Evolutionary conservation across 2,888 invertebrate species (phyloP).

Genomic region (Cantharis rufa): DNA sequence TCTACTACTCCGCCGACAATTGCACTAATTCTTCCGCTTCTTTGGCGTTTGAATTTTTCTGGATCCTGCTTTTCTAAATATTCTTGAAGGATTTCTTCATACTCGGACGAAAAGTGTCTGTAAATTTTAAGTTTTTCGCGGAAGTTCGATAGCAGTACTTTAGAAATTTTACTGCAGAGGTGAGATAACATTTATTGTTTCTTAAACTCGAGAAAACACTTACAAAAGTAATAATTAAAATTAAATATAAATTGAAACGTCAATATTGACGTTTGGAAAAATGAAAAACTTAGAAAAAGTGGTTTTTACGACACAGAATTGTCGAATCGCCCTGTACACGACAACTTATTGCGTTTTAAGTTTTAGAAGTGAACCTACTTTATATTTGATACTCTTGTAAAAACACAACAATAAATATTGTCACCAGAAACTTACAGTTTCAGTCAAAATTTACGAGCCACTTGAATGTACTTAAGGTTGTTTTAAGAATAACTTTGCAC

Average conservation of each 20-base stretch:
- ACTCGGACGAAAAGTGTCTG: not conserved
- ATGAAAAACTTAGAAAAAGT: not conserved
- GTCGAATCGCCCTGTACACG: not conserved
- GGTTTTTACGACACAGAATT: not conserved
- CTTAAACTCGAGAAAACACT: not conserved
- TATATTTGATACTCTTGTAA: not conserved
- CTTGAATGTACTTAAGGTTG: conserved; percentile 9
- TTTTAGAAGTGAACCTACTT: not conserved
- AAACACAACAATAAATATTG: conserved; percentile 2
- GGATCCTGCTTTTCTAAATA: not conserved
- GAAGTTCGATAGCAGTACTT: not conserved
- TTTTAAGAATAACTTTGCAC: conserved; percentile 7
- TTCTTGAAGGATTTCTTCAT: not conserved
- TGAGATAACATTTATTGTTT: not conserved
- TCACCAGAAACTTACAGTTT: conserved; percentile 2
- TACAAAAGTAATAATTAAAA: too few relatives aligned
- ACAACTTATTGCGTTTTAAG: not conserved
- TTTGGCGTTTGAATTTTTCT: conserved; percentile 37
- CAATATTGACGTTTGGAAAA: not conserved
- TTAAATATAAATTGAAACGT: not conserved
- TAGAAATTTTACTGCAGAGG: not conserved
- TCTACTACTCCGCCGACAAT: conserved; percentile 98
- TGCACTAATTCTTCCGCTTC: conserved; percentile 75
- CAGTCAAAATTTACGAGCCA: conserved; percentile 7
- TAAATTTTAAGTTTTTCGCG: not conserved